phyloP scores from a whole-genome alignment of 37 sponge, comb jelly and placozoan genomes.

The Chondrilla cf. caribensis region DNA sequence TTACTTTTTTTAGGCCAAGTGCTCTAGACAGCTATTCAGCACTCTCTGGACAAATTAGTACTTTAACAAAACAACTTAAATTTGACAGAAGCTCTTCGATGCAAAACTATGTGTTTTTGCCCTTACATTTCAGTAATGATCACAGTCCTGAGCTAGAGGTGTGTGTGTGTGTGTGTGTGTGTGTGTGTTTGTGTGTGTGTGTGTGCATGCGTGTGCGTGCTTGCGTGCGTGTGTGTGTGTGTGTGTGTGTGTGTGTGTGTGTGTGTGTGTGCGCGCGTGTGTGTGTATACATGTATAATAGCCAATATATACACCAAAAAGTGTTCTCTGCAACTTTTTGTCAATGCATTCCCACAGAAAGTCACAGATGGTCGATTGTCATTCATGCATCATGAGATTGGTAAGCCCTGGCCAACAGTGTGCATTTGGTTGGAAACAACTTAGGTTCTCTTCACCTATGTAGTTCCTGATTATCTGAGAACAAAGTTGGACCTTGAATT shows the following conservation, averaged over 20 bases:
- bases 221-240: no score
- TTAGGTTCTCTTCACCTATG: background rate
- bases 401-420: constrained; percentile 19
- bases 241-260: background rate
- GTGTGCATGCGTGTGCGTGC: no score
- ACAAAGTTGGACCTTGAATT: constrained; percentile 83
- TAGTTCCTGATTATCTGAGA: constrained; percentile 87
- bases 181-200: background rate
- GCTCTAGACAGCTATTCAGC: constrained; percentile 77
- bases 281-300: no score
- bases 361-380: constrained; percentile 72
- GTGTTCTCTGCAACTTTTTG: background rate
- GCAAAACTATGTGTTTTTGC: constrained; percentile 57
- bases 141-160: constrained; percentile 75
- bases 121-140: constrained; percentile 59
- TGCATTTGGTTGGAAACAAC: background rate
- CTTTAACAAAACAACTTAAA: constrained; percentile 67
- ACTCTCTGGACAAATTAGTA: constrained; percentile 60
- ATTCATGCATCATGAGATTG: constrained; percentile 80
- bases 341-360: constrained; percentile 33
- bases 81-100: constrained; percentile 66
- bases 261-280: background rate
- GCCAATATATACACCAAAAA: no score
- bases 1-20: constrained; percentile 67
- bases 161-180: background rate